Base-by-base conservation (phyloP, 2,888 invertebrate species). In the Lepidocyrtoides sp. region DNA sequence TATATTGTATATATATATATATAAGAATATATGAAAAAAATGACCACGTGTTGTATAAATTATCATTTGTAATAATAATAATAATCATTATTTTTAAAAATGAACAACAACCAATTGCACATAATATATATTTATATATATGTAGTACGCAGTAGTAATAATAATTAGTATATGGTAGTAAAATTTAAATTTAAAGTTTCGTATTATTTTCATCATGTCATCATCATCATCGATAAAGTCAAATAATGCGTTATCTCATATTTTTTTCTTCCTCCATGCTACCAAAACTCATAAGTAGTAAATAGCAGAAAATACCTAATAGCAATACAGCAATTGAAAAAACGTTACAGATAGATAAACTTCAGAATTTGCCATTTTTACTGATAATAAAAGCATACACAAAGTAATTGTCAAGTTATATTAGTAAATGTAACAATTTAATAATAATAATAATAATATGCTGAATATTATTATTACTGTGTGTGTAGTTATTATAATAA, bases 41-140 rank as follows among this genome's bases (percentile, higher is more conserved):
- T 57, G 57, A 81, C 81, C 81, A 60, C 57, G 81, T 81, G 81
- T 36, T 60, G 60, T 60, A 81, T 36, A 81, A 81, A 60, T 60
- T 81, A 77, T 77, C 14, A 26, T 44, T 26, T 4, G 7, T 72
- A 10, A 81, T 14, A 41, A 79, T 57, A 32, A 79, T 26, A 36
- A 36, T 72, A 10, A 81, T 14, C 41, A 79, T 57, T 54, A 79
- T 79, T 57, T 60, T 41, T 81, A 60, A 17, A 60, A 81, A 60
- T 81, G 81, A 81, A 81, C 81, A 79, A 79, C 79, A 81, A 81
- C 81, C 57, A 81, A 81, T 81, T 81, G 60, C 81, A 81, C 81
- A 81, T n/a, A n/a, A n/a, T n/a, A n/a, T n/a, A n/a, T n/a, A n/a
- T n/a, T n/a, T n/a, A n/a, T 17, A 81, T 10, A 2, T 60, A 54